These are phyloP conservation scores for Carettochelys insculpta DNA, from an alignment of 2,113 vertebrate genomes.

Conservation along the genomic window DNA sequence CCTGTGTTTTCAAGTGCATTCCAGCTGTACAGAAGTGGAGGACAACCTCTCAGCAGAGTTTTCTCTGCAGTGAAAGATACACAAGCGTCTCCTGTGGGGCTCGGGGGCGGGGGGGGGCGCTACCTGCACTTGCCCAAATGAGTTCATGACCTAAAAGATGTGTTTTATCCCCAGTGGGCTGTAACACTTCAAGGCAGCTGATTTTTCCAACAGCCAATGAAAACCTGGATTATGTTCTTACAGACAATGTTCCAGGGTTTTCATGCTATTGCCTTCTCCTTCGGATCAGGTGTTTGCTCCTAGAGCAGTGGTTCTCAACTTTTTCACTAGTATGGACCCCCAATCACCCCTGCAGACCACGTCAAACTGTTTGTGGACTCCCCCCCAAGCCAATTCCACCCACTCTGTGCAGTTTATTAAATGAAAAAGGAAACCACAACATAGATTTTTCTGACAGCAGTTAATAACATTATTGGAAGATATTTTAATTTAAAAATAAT, in stretches of 20 bases:
- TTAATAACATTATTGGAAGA: too few relatives aligned
- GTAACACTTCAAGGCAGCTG: background rate
- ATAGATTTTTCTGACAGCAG: too few relatives aligned
- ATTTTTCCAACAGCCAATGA: slow-evolving; percentile 19
- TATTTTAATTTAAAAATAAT: too few relatives aligned
- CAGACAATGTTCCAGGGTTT: background rate
- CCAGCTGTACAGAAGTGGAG: background rate
- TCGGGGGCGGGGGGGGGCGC: background rate
- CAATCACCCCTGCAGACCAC: too few relatives aligned
- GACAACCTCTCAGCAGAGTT: background rate
- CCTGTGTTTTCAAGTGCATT: background rate
- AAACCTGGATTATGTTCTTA: background rate
- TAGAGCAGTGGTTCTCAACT: too few relatives aligned
- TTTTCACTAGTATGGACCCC: too few relatives aligned
- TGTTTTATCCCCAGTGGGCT: background rate
- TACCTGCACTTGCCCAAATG: background rate
- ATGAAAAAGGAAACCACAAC: too few relatives aligned
- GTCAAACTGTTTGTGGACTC: too few relatives aligned
- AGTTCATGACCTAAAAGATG: slow-evolving; percentile 9
- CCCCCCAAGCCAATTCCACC: too few relatives aligned
- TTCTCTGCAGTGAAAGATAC: background rate
- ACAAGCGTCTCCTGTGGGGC: background rate
- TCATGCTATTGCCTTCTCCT: background rate
- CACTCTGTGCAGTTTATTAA: too few relatives aligned
- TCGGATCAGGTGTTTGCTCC: slow-evolving; percentile 20